Base-by-base conservation (phyloP, 2,113 vertebrate genomes). In the Percopsis transmontana region DNA sequence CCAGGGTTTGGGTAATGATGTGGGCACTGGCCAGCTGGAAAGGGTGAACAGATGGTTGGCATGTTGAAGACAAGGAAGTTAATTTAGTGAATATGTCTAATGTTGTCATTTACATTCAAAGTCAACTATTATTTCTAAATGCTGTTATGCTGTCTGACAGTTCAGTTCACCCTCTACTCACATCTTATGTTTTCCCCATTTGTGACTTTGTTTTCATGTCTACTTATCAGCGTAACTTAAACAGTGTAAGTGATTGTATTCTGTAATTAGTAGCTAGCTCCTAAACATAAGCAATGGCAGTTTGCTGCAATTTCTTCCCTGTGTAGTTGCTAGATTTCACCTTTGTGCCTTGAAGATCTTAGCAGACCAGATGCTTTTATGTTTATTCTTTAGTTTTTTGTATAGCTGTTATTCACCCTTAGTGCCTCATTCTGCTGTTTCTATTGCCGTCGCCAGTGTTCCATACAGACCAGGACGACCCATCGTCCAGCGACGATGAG, bases 401-500 rank as follows among this genome's bases (percentile, higher is more conserved):
- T 19, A 2, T 6, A 33, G 27, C 5, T 0, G 27, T 33, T 33
- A 33, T 33, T 6, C 27, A 7, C 27, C 27, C 5, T 33, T 33
- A 33, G 3, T 2, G 27, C 8, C 42, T 45, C 42, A 16, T 12
- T 5, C 12, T 10, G 12, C 12, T 45, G 42, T 62, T 58, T 12
- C 13, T 1, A 2, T 39, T 8, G 1, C 15, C 18, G 15, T 6
- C 11, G 42, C 86, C 58, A 98, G 97, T 99, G 27, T 99, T 99
- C 80, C 97, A 99, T 61, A 97, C 94, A 33, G 97, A 99, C 87
- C 96, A 93, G 77, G 97, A 99, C 5, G 97, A 99, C 85, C 96
- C 95, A 2, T 99, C 97, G 15, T 99, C 97, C 27, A 98, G 96
- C 79, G 97, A 99, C 33, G 97, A 99, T 64, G 97, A 99, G 88